Evolutionary conservation across 2,113 vertebrate species (phyloP).

Genomic region (Ctenomys sociabilis): DNA sequence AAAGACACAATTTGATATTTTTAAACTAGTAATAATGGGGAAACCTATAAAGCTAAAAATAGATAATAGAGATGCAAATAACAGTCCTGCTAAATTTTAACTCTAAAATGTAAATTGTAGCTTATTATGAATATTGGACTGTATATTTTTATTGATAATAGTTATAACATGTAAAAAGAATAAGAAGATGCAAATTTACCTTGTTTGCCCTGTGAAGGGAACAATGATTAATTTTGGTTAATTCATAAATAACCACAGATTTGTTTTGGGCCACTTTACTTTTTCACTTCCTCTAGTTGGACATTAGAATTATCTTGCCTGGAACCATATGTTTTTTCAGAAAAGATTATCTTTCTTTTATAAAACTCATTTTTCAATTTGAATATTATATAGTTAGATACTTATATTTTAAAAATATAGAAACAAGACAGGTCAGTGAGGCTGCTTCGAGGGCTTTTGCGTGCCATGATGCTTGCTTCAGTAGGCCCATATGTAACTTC

Average conservation of each 20-base stretch:
- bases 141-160: background rate
- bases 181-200: background rate
- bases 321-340: background rate
- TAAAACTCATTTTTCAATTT: background rate
- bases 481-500: slow-evolving; percentile 2
- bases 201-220: background rate
- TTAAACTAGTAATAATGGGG: slow-evolving; percentile 13
- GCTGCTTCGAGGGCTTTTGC: background rate
- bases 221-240: background rate
- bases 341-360: background rate
- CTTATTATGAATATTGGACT: background rate
- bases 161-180: background rate
- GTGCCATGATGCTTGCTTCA: slow-evolving; percentile 24
- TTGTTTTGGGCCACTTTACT: background rate
- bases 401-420: background rate
- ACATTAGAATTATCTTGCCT: background rate
- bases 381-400: background rate
- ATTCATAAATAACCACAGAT: background rate
- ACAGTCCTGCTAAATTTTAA: background rate
- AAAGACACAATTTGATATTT: background rate
- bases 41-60: background rate
- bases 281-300: background rate
- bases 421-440: background rate
- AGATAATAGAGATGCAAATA: background rate
- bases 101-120: background rate